Base-by-base conservation (phyloP, 2,113 vertebrate species). In the Corythoichthys intestinalis region DNA sequence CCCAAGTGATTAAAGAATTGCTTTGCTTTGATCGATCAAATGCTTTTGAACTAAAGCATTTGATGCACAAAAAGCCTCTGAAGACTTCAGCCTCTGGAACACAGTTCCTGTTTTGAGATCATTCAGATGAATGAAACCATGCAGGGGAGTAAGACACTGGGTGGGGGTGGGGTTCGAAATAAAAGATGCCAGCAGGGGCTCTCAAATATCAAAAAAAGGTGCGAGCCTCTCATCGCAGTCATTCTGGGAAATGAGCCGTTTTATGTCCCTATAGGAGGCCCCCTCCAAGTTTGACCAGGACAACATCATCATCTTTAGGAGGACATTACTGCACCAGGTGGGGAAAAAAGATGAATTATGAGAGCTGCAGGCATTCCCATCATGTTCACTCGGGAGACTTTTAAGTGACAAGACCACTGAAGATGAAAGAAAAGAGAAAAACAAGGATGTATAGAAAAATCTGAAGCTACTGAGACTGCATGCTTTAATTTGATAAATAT, bases 121-220 rank as follows among this genome's bases (percentile, higher is more conserved):
- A 76, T 83, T 81, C 69, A 67, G 57, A 83, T 70, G 83, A 82
- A 81, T 87, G 86, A 82, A 70, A 76, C 74, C 80, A 80, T 80
- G 70, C 56, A 4, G 63, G 13, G 72, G 68, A 66, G 70, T 77
- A 79, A 86, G 72, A 75, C 81, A 60, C 85, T 88, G 87, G 78
- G 85, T 73, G 68, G 78, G 73, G 67, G 48, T 46, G 3, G 11
- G 65, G 77, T 77, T 84, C 79, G 67, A 64, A 48, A 76, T 60
- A 77, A 80, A 82, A 74, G 75, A 69, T 68, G 78, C 75, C 79
- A 74, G 80, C 2, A 67, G 66, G 77, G 54, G 72, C 69, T 88
- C 76, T 44, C 54, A 57, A 58, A 86, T 86, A 87, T 88, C 83
- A 88, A 81, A 77, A 84, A 77, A 84, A 81, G 83, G 77, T 73